phyloP scores from a whole-genome alignment of 1,140 invertebrate species.

The Anadara kagoshimensis region DNA sequence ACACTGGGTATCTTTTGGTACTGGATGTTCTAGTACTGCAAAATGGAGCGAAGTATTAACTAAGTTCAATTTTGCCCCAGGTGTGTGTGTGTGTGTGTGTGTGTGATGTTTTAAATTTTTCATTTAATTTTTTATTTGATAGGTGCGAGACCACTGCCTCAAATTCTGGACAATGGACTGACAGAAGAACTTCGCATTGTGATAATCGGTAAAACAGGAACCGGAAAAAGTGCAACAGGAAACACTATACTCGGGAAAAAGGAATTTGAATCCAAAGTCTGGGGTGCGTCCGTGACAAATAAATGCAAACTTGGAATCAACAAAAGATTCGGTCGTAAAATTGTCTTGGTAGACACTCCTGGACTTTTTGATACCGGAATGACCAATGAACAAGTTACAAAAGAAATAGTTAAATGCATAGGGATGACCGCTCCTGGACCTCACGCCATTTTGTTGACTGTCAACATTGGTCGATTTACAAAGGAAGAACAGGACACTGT shows the following conservation, averaged over 20 bases:
- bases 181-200: constrained; percentile 36
- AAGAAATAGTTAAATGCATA: constrained; percentile 46
- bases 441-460: constrained; percentile 28
- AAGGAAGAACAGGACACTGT: constrained; percentile 20
- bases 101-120: too few species aligned
- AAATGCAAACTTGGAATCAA: constrained; percentile 1
- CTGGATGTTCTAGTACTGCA: too few species aligned
- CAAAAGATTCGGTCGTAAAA: constrained; percentile 1
- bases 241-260: constrained; percentile 39
- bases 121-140: not conserved
- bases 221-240: constrained; percentile 50
- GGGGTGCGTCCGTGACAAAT: constrained; percentile 2
- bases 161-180: not conserved
- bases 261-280: constrained; percentile 13
- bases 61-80: too few species aligned
- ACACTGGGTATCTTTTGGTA: too few species aligned
- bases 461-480: constrained; percentile 17
- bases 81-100: too few species aligned
- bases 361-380: constrained; percentile 41
- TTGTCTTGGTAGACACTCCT: constrained; percentile 44
- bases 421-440: constrained; percentile 40
- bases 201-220: constrained; percentile 42
- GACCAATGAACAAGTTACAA: constrained; percentile 22
- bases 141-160: not conserved
- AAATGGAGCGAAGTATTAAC: too few species aligned